These are phyloP conservation scores for Eumerus sabulonum DNA, from an alignment of 2,888 invertebrate genomes.

Conservation along the genomic window DNA sequence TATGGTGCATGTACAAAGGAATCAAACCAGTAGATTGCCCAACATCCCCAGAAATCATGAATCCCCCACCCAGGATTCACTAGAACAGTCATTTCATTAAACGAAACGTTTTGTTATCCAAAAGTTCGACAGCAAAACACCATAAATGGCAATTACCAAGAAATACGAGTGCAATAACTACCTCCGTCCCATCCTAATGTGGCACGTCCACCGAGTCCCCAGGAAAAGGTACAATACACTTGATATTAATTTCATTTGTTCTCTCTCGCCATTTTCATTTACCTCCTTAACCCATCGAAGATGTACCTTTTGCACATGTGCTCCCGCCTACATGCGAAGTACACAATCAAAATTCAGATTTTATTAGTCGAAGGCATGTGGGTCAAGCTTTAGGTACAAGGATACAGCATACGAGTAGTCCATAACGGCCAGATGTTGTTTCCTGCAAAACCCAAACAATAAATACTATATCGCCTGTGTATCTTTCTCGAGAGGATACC, in stretches of 20 bases:
- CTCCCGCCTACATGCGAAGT: conserved; percentile 31
- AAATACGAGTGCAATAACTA: neutral
- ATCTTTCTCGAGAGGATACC: conserved; percentile 42
- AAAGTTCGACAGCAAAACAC: too few relatives aligned
- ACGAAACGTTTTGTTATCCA: neutral
- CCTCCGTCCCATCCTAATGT: too few relatives aligned
- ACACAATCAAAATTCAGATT: conserved; percentile 68
- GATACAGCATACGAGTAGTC: conserved; percentile 51
- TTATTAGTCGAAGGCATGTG: conserved; percentile 58
- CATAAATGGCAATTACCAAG: too few relatives aligned
- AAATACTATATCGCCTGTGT: conserved; percentile 51
- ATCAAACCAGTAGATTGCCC: too few relatives aligned
- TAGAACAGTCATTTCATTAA: too few relatives aligned
- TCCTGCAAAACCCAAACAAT: conserved; percentile 56
- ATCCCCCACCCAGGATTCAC: too few relatives aligned
- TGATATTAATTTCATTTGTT: conserved; percentile 59
- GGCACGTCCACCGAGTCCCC: too few relatives aligned
- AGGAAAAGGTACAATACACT: conserved; percentile 20
- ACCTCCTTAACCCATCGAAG: conserved; percentile 30
- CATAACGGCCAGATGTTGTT: conserved; percentile 68
- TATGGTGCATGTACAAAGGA: too few relatives aligned
- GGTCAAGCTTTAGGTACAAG: conserved; percentile 55
- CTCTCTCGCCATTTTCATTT: conserved; percentile 35
- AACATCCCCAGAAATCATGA: too few relatives aligned
- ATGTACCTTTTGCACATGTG: conserved; percentile 27